Evolutionary conservation across 2,797 vertebrate species (phyloP), one percentile per base, ranked within the genome.

Genomic region (Hylomyscus alleni): DNA sequence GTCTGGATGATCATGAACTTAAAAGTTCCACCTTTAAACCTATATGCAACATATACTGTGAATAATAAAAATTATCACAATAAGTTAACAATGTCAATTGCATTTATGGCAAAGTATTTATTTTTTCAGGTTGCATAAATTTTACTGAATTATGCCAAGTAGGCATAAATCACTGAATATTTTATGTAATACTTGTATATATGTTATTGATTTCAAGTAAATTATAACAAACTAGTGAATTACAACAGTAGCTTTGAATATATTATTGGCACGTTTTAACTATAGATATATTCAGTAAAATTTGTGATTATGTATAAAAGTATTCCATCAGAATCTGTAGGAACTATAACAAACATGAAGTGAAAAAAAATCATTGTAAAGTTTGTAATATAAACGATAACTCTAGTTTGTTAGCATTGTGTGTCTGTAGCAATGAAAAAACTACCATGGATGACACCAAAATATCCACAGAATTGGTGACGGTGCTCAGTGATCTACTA

Each of bases 11-110:
- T 37, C 69, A 72, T 54, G 15, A 90, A 93, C 44, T 54, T 90
- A 95, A 86, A 86, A 69, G 44, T 94, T 93, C 31, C 58, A 84
- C 37, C 67, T 95, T 72, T 81, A 84, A 95, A 87, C 40, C 26
- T 56, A 54, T n/a, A 50, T 20, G 44, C 81, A 60, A 56, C 17
- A 52, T 47, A 3, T 3, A 54, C 7, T 62, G 2, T 73, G 62
- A 82, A 86, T 80, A 22, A 58, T 73, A 69, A 81, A 65, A 87
- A 8, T 9, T 54, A 2, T 77, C 26, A 88, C 37, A 84, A 80
- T 88, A 78, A 77, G 12, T 1, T 93, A 24, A 40, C 4, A 87
- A 56, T 67, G n/a, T 47, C 50, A 54, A 92, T 84, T 4, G 47
- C 26, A 91, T 24, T 82, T 50, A 78, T 90, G 34, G 4, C 1